phyloP scores from a whole-genome alignment of 2,113 vertebrate species.

The Xenopus borealis region DNA sequence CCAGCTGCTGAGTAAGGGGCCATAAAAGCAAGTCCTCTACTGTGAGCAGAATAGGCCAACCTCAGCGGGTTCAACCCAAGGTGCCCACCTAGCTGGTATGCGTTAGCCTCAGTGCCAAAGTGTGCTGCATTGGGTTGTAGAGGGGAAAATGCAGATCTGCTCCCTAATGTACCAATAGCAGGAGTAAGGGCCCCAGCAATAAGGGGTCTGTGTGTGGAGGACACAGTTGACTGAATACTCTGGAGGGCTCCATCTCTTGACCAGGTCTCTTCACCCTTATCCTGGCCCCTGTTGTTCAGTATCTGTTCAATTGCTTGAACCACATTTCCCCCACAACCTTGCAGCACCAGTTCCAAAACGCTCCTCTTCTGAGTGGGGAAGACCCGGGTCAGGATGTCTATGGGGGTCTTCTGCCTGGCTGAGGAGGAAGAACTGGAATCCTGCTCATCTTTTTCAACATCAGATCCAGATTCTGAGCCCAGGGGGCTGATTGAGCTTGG shows the following conservation, averaged over 20 bases:
- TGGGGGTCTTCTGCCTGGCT: conserved; percentile 87
- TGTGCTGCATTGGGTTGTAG: conserved; percentile 91
- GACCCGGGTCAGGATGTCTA: conserved; percentile 93
- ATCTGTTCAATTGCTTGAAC: conserved; percentile 99
- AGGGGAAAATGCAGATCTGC: conserved; percentile 94
- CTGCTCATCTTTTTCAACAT: conserved; percentile 89
- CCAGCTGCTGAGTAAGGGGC: conserved; percentile 93
- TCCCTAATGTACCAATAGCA: conserved; percentile 78
- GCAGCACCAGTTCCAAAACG: conserved; percentile 93
- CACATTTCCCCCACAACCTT: conserved; percentile 95
- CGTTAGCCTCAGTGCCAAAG: conserved; percentile 83
- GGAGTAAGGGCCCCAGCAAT: conserved; percentile 87
- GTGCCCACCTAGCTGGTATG: conserved; percentile 86
- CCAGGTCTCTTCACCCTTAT: conserved; percentile 76
- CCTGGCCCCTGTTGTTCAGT: conserved; percentile 82
- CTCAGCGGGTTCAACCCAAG: conserved; percentile 93
- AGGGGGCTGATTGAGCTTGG: conserved; percentile 86
- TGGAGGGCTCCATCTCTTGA: conserved; percentile 77
- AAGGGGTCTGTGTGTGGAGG: conserved; percentile 79
- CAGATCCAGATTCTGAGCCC: conserved; percentile 91
- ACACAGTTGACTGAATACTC: conserved; percentile 65
- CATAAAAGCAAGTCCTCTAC: conserved; percentile 97
- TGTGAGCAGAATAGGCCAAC: conserved; percentile 94
- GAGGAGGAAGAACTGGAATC: conserved; percentile 75
- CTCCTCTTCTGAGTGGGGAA: conserved; percentile 95